These are phyloP conservation scores for Laupala kohalensis DNA, from an alignment of 1,140 invertebrate genomes.

Conservation along the genomic window DNA sequence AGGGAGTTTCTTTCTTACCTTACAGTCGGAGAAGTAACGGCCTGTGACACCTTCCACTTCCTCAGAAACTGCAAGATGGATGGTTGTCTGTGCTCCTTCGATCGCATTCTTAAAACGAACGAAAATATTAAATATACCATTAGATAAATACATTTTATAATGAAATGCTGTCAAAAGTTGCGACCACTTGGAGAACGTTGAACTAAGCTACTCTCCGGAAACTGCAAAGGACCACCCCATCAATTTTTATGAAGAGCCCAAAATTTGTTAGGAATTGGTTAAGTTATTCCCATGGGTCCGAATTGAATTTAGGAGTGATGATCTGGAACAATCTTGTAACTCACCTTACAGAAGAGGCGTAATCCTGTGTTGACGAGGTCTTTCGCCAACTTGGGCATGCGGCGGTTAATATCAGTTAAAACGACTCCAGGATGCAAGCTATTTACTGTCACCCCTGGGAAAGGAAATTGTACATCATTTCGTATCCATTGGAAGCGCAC, in stretches of 20 bases:
- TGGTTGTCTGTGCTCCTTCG: slow-evolving; percentile 62
- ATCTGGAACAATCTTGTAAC: background rate
- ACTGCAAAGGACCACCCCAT: background rate
- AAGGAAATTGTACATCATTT: background rate
- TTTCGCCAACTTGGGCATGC: background rate
- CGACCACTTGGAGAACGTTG: background rate
- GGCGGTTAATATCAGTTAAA: slow-evolving; percentile 30
- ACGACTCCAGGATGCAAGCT: slow-evolving; percentile 38
- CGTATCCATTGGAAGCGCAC: no score
- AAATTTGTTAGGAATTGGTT: background rate
- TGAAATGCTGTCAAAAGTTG: no score
- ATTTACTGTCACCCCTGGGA: slow-evolving; percentile 33
- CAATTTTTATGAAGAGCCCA: background rate
- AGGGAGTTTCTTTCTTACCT: slow-evolving; percentile 32
- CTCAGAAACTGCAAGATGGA: slow-evolving; percentile 63
- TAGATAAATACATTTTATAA: no score
- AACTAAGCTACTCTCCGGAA: background rate
- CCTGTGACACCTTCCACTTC: slow-evolving; percentile 58
- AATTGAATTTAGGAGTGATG: background rate
- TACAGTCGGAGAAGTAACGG: slow-evolving; percentile 75
- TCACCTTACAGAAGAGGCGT: background rate
- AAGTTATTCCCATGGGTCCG: background rate
- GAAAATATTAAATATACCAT: no score
- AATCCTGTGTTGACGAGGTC: background rate
- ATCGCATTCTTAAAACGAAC: background rate